Base-by-base conservation (phyloP, 1,140 invertebrate species). In the Apis laboriosa region DNA sequence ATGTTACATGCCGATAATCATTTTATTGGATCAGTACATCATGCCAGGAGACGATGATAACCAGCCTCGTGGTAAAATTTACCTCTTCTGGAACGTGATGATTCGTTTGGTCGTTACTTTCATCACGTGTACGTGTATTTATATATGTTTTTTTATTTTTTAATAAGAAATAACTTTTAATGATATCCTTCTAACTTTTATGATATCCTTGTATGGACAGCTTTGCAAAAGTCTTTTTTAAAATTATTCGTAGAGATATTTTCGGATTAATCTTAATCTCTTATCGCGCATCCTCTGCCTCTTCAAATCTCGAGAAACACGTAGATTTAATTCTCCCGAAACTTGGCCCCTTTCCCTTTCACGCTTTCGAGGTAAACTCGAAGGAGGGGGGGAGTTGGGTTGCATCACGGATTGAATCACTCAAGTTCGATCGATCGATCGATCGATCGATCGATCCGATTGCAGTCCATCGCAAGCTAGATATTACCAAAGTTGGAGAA, bases 1-100 rank as follows among this genome's bases (percentile, higher is more conserved):
- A 60, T 91, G 89, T 72, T 91, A 88, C 67, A 80, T 91, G 73
- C 88, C 89, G 3, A 91, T 92, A 28, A 77, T 67, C 1, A 90
- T 92, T 53, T 49, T 92, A 17, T 79, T 88, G 9, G 21, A 88
- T 9, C 56, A 82, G 2, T 90, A 91, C n/a, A 85, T 78, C 4
- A 49, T 89, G 17, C 80, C 84, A 21, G 83, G 74, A 13, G 76
- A 90, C 43, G 73, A 90, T n/a, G 49, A 66, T 21, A 74, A 84
- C 9, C 80, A 51, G 58, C 81, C 64, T 0, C 89, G 77, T 64
- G 88, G 87, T 7, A 43, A 19, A 87, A 81, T 2, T 72, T 72
- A 17, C 83, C 71, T 24, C 4, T n/a, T 88, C 2, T 92, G 89
- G 90, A 83, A 89, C 56, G 21, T 90, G 15, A 67, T 88, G 8